Conservation (phyloP, 1,140 invertebrate genomes). For the Formica exsecta region DNA sequence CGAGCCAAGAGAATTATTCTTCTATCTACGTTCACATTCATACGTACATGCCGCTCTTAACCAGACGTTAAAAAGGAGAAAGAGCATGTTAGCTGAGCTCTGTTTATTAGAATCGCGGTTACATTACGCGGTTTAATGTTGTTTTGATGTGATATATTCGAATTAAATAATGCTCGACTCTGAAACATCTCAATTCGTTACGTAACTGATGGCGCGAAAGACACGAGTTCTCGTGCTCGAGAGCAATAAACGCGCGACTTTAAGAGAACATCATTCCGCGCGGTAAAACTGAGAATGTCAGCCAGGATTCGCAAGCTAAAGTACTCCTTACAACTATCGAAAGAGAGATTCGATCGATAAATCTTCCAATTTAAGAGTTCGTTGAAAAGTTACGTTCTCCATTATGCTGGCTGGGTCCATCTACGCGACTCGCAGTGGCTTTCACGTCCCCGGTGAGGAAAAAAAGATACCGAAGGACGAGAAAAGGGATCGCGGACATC, state of each 20-base stretch:
- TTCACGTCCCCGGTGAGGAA: background rate
- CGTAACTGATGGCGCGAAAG: background rate
- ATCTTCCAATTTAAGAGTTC: conserved; percentile 1
- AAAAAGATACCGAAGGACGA: background rate
- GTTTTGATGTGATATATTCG: background rate
- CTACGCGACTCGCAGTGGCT: conserved; percentile 6
- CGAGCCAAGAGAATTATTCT: conserved; percentile 41
- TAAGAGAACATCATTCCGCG: background rate
- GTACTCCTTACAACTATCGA: background rate
- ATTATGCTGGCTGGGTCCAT: conserved; percentile 15
- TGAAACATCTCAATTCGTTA: conserved; percentile 9
- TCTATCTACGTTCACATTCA: background rate
- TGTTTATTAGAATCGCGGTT: background rate
- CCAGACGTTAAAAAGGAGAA: background rate
- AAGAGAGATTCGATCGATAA: conserved; percentile 28
- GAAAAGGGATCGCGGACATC: conserved; percentile 2
- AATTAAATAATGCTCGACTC: conserved; percentile 3
- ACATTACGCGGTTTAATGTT: background rate
- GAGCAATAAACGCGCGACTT: background rate
- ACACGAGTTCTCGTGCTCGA: background rate
- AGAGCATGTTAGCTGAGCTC: too few species aligned
- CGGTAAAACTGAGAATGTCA: background rate
- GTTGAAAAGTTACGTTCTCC: conserved; percentile 31
- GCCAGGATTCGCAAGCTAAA: background rate
- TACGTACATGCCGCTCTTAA: background rate